Evolutionary conservation across 2,888 invertebrate species (phyloP).

Genomic region (Sthenelais limicola): DNA sequence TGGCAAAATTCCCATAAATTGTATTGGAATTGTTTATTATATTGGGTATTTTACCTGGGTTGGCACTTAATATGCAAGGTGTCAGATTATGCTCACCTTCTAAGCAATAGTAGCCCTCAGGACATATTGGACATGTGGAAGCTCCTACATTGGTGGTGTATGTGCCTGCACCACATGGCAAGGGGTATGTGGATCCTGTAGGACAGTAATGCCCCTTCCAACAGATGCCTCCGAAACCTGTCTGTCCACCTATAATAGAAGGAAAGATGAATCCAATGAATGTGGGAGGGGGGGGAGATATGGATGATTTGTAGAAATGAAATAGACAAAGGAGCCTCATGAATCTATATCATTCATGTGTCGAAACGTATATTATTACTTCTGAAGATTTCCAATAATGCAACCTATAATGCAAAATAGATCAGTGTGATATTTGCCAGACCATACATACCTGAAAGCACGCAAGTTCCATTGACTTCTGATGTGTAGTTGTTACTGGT

Average conservation of each 20-base stretch:
- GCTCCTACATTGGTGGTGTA: constrained; percentile 61
- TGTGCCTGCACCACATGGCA: constrained; percentile 62
- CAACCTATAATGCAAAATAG: too few species aligned
- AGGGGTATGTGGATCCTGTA: constrained; percentile 61
- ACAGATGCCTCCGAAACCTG: constrained; percentile 68
- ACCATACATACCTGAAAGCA: constrained; percentile 48
- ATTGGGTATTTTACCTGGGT: too few species aligned
- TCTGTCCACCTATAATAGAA: constrained; percentile 59
- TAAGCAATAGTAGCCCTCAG: constrained; percentile 67
- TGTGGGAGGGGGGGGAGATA: too few species aligned
- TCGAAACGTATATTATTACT: too few species aligned
- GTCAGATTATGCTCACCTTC: constrained; percentile 53
- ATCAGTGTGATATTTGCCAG: neutral
- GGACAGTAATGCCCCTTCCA: constrained; percentile 65
- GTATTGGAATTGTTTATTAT: too few species aligned
- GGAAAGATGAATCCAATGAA: too few species aligned
- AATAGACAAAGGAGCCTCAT: too few species aligned
- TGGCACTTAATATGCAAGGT: neutral
- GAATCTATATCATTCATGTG: too few species aligned
- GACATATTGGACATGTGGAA: constrained; percentile 61
- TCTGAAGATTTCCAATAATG: too few species aligned
- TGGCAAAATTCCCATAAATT: too few species aligned
- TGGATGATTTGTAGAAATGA: too few species aligned
- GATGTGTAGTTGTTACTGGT: constrained; percentile 52
- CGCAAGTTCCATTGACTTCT: constrained; percentile 54